A percentile compares a stretch with the other conserved stretches of the same genome.
phyloP scores from a whole-genome alignment of 2,113 vertebrate genomes.

The Pampusana beccarii region DNA sequence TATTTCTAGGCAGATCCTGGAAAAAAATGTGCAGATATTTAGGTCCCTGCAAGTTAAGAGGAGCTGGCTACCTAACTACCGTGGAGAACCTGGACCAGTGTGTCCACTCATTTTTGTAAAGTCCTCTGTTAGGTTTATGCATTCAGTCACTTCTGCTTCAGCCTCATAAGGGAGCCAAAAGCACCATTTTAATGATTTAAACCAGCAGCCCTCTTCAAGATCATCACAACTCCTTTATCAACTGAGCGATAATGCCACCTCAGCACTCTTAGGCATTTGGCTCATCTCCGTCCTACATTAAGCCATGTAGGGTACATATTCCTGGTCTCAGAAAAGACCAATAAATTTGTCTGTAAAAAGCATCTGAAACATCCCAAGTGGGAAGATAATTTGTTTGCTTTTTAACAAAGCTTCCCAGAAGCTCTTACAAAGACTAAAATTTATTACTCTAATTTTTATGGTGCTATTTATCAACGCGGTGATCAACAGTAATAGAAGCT shows the following conservation, averaged over 20 bases:
- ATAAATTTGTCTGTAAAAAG: not conserved
- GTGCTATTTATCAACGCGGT: not conserved
- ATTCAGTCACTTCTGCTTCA: not conserved
- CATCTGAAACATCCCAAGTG: conserved; percentile 2
- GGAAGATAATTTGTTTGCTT: conserved; percentile 37
- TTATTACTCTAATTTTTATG: conserved; percentile 21
- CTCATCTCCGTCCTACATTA: not conserved
- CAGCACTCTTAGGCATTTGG: not conserved
- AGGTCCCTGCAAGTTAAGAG: not conserved
- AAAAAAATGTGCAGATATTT: not conserved
- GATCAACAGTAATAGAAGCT: conserved; percentile 4
- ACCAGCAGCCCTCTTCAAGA: not conserved
- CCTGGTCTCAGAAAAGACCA: not conserved
- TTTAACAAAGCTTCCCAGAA: conserved; percentile 54
- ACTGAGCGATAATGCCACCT: not conserved
- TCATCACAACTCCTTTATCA: not conserved
- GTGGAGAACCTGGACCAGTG: not conserved
- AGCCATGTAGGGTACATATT: not conserved
- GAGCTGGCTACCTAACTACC: not conserved
- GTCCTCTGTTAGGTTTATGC: not conserved
- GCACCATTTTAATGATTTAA: not conserved
- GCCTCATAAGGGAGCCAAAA: not conserved
- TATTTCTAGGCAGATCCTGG: not conserved
- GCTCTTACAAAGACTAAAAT: not conserved
- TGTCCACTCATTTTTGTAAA: not conserved